Conservation (phyloP, 2,888 invertebrate species). For the Nomada flava region DNA sequence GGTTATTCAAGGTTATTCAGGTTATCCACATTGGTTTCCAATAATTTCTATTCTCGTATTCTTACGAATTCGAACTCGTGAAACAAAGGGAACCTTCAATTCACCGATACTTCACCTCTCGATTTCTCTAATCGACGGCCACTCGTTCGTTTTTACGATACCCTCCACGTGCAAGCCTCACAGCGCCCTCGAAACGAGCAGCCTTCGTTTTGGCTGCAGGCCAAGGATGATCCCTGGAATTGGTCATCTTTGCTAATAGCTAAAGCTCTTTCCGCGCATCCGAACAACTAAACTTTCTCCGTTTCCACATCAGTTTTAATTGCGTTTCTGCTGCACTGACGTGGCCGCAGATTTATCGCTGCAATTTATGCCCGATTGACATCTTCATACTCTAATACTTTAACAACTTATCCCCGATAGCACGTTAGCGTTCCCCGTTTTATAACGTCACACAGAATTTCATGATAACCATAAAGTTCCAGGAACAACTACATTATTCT, state of each 20-base stretch:
- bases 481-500: no score
- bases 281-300: conserved; percentile 34
- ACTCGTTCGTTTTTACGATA: conserved; percentile 38
- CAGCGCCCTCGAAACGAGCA: conserved; percentile 39
- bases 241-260: conserved; percentile 47
- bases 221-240: conserved; percentile 42
- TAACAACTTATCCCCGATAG: conserved; percentile 6
- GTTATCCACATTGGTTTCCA: neutral
- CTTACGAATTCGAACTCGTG: neutral
- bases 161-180: conserved; percentile 25
- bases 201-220: conserved; percentile 33
- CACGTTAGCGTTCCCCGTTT: conserved; percentile 27
- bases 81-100: neutral
- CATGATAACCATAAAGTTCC: neutral
- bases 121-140: neutral
- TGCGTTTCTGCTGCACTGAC: conserved; percentile 63
- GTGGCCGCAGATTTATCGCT: conserved; percentile 64
- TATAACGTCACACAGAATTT: neutral
- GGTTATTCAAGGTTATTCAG: no score
- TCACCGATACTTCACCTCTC: conserved; percentile 7
- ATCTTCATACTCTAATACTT: conserved; percentile 34
- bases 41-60: neutral
- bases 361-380: conserved; percentile 66
- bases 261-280: conserved; percentile 16
- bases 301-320: conserved; percentile 68